Percentiles rank a stretch among this genome's conserved stretches.
These are phyloP conservation scores for Ictalurus punctatus DNA, from an alignment of 2,113 vertebrate species.

Conservation along the genomic window DNA sequence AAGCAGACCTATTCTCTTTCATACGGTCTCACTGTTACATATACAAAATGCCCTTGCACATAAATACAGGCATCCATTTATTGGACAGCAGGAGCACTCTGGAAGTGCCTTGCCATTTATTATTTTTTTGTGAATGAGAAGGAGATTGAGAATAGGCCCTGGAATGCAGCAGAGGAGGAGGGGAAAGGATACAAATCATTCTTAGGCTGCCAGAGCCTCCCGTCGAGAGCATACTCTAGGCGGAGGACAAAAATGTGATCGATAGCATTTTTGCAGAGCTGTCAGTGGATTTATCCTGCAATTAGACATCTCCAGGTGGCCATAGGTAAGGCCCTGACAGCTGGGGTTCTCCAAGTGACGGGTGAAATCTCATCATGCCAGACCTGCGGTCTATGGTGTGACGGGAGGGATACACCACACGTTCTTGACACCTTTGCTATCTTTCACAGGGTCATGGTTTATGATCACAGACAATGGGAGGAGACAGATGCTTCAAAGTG, in stretches of 20 bases:
- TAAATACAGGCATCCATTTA: constrained; percentile 38
- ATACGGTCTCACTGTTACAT: not conserved
- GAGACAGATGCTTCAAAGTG: constrained; percentile 3
- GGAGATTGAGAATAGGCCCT: constrained; percentile 41
- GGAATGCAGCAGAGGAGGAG: constrained; percentile 9
- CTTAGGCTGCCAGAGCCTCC: constrained; percentile 11
- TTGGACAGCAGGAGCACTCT: constrained; percentile 19
- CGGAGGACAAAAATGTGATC: constrained; percentile 42
- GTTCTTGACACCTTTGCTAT: constrained; percentile 39
- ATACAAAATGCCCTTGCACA: constrained; percentile 13
- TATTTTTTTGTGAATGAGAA: constrained; percentile 57
- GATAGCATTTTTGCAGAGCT: constrained; percentile 37
- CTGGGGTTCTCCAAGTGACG: constrained; percentile 36
- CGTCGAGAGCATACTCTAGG: constrained; percentile 12
- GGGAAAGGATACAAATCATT: constrained; percentile 35
- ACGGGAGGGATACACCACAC: constrained; percentile 24
- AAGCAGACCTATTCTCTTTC: constrained; percentile 26
- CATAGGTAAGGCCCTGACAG: constrained; percentile 51
- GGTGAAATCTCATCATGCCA: constrained; percentile 47
- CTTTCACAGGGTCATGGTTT: not conserved
- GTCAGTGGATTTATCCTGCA: constrained; percentile 43
- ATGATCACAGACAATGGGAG: not conserved
- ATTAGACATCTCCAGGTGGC: constrained; percentile 49
- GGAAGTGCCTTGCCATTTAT: constrained; percentile 24
- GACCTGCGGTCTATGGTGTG: constrained; percentile 42